phyloP scores from a whole-genome alignment of 2,888 invertebrate genomes.

The Kuschelorhynchus macadamiae region DNA sequence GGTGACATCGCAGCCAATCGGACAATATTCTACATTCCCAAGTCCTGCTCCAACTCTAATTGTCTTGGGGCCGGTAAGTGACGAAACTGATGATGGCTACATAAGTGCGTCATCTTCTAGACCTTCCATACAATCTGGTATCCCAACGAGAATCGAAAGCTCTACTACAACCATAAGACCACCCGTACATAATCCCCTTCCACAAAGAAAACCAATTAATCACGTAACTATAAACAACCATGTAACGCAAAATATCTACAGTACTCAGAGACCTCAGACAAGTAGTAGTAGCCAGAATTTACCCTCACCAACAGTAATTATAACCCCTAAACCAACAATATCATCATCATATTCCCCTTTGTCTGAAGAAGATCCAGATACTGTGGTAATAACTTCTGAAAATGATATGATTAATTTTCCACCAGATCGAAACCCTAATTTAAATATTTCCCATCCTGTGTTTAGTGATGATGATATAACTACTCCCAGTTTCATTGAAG shows the following conservation, averaged over 20 bases:
- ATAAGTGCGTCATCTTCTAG: constrained; percentile 15
- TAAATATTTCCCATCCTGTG: constrained; percentile 78
- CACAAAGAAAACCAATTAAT: constrained; percentile 68
- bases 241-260: constrained; percentile 73
- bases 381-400: constrained; percentile 74
- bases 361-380: constrained; percentile 56
- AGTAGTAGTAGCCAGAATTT: constrained; percentile 66
- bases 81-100: constrained; percentile 49
- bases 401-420: constrained; percentile 83
- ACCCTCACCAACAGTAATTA: constrained; percentile 76
- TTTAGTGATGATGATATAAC: constrained; percentile 77
- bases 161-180: constrained; percentile 61
- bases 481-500: constrained; percentile 84
- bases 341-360: constrained; percentile 55
- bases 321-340: constrained; percentile 78
- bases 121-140: constrained; percentile 22
- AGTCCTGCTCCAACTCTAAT: constrained; percentile 74
- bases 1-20: constrained; percentile 58
- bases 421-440: constrained; percentile 86
- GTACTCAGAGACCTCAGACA: constrained; percentile 57
- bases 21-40: constrained; percentile 59
- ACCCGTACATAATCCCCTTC: constrained; percentile 59
- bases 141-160: constrained; percentile 31
- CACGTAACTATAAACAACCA: constrained; percentile 75
- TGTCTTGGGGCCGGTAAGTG: constrained; percentile 72